Percentiles rank a stretch among this genome's conserved stretches.
phyloP scores from a whole-genome alignment of 2,113 vertebrate species.

The Tachycineta bicolor region DNA sequence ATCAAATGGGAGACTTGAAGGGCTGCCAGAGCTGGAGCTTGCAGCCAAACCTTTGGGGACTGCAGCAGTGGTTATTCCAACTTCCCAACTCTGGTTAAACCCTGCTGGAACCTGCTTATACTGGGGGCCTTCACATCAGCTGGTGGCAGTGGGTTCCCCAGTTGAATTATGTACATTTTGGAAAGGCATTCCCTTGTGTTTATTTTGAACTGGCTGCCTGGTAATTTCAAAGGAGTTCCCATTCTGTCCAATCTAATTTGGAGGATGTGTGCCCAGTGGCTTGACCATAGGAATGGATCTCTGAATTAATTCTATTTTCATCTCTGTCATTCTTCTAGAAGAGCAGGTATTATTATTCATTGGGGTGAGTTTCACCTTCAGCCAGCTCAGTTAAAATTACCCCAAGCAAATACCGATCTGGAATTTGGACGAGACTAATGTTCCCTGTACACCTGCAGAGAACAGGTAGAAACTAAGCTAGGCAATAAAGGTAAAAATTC shows the following conservation, averaged over 20 bases:
- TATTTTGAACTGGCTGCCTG: background rate
- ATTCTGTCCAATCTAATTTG: slow-evolving; percentile 40
- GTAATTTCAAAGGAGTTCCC: slow-evolving; percentile 22
- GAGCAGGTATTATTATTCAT: slow-evolving; percentile 42
- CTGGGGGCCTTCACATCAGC: background rate
- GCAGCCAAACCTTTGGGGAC: background rate
- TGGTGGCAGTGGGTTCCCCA: background rate
- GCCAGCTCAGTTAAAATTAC: slow-evolving; percentile 39
- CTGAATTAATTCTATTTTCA: slow-evolving; percentile 51
- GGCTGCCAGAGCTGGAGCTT: background rate
- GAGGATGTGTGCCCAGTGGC: slow-evolving; percentile 24
- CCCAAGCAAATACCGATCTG: slow-evolving; percentile 20
- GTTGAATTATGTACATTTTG: rapidly evolving
- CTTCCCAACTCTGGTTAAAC: background rate
- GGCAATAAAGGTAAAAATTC: background rate
- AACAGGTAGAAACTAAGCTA: background rate
- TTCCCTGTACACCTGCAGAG: background rate
- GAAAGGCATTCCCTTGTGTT: background rate
- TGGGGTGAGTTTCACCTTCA: slow-evolving; percentile 26
- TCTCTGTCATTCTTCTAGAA: slow-evolving; percentile 35
- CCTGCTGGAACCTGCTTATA: background rate
- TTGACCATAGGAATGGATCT: background rate
- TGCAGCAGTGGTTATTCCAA: background rate
- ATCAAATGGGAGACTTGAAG: background rate
- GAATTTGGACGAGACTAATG: background rate